Evolutionary conservation across 2,888 invertebrate genomes (phyloP), one percentile per base, ranked within the genome.

Genomic region (Microchrysa polita): DNA sequence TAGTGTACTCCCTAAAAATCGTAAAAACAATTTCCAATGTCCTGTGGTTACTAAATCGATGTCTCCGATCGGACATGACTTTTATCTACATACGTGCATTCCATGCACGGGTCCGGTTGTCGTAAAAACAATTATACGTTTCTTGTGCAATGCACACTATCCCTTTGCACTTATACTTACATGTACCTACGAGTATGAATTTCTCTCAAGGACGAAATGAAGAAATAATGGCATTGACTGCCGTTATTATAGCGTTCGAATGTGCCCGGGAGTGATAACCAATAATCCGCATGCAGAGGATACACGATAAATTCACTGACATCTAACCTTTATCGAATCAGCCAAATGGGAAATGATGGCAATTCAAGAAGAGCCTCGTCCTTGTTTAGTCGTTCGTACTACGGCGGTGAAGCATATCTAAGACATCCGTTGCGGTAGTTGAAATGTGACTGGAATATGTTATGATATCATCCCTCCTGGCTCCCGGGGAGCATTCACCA

Each of bases 391-490:
- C n/a, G n/a, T n/a, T n/a, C n/a, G n/a, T n/a, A n/a, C n/a, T n/a
- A n/a, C n/a, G n/a, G n/a, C n/a, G n/a, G n/a, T n/a, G n/a, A n/a
- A 44, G 65, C 22, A 65, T 65, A 44, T 44, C 23, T 16, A 48
- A 65, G 48, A 44, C 48, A 44, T 65, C 48, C 65, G 65, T 16
- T 65, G 65, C 65, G 65, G 65, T 65, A 65, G 48, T 65, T 48
- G 18, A 48, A 48, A 65, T 65, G 65, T 65, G 65, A 65, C 65
- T 65, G 20, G 65, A 65, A 65, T 65, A 42, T 16, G 48, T 65
- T 65, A 65, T 65, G 20, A 48, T 65, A 65, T 65, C n/a, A n/a
- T n/a, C n/a, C n/a, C n/a, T n/a, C 65, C 48, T 65, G 27, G n/a
- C 7, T 5, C 27, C 7, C 27, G 27, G 27, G 27, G 27, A 34